A percentile compares a stretch with the other conserved stretches of the same genome.
Conservation (phyloP, 1,140 invertebrate species). For the Linepithema humile region DNA sequence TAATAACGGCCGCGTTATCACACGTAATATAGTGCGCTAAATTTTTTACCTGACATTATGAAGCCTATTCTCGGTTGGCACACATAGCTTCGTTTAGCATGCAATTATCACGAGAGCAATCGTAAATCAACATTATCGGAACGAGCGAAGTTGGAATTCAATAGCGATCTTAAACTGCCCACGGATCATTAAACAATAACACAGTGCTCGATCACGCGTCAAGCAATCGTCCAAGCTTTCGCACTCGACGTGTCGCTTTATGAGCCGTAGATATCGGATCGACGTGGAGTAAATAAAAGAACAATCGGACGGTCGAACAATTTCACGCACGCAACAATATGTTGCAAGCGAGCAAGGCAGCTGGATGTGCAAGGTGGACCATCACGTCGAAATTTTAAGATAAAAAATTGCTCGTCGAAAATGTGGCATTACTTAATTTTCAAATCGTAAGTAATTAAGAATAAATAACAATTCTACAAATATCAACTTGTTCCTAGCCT, state of each 20-base stretch:
- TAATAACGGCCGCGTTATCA: not conserved
- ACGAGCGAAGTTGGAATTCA: conserved; percentile 19
- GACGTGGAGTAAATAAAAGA: conserved; percentile 26
- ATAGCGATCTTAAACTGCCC: conserved; percentile 26
- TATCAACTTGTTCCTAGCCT: not conserved
- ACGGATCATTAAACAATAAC: conserved; percentile 41
- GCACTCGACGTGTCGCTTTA: conserved; percentile 53
- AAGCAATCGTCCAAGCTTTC: conserved; percentile 40
- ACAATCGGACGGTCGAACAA: conserved; percentile 14
- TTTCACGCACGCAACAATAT: conserved; percentile 13
- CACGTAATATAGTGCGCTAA: not conserved
- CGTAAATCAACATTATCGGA: conserved; percentile 41
- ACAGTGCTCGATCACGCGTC: conserved; percentile 11
- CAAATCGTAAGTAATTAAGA: not conserved
- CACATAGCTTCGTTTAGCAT: conserved; percentile 3
- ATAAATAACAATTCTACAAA: not conserved
- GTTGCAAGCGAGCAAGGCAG: not conserved
- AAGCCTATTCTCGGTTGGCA: not conserved
- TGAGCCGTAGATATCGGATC: conserved; percentile 28
- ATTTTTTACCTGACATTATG: not conserved
- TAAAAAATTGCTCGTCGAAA: not conserved
- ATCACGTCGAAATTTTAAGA: not conserved
- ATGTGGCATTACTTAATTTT: not conserved
- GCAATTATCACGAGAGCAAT: conserved; percentile 9
- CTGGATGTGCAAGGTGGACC: not conserved